phyloP scores from a whole-genome alignment of 2,113 vertebrate species.

The Channa argus region DNA sequence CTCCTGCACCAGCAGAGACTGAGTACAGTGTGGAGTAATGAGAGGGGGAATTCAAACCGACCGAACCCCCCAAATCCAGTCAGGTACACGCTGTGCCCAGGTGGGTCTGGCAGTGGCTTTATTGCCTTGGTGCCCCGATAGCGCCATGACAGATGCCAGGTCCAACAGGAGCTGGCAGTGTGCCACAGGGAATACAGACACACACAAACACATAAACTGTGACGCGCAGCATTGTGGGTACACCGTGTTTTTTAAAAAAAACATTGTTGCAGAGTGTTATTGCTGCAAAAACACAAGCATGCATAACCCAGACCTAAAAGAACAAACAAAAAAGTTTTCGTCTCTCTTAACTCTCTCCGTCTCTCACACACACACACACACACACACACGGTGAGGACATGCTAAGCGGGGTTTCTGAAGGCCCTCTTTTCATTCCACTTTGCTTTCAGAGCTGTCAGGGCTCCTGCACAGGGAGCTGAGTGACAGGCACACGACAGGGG shows the following conservation, averaged over 20 bases:
- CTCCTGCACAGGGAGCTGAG: slow-evolving; percentile 58
- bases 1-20: slow-evolving; percentile 13
- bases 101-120: slow-evolving; percentile 60
- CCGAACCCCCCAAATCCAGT: slow-evolving; percentile 65
- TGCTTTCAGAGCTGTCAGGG: slow-evolving; percentile 59
- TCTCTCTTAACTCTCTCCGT: neutral
- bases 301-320: slow-evolving; percentile 25
- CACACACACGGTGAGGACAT: slow-evolving; percentile 33
- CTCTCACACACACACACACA: neutral
- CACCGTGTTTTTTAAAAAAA: slow-evolving; percentile 15
- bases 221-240: slow-evolving; percentile 1
- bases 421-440: slow-evolving; percentile 41
- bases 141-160: slow-evolving; percentile 64
- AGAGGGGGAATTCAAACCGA: slow-evolving; percentile 59
- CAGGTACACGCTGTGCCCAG: slow-evolving; percentile 53
- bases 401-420: slow-evolving; percentile 54
- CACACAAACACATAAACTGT: neutral
- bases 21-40: slow-evolving; percentile 55
- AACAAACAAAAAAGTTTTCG: slow-evolving; percentile 41
- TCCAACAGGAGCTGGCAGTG: slow-evolving; percentile 65
- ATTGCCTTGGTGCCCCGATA: slow-evolving; percentile 66
- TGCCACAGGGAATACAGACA: slow-evolving; percentile 34
- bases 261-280: slow-evolving; percentile 11
- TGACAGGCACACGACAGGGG: slow-evolving; percentile 69
- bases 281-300: neutral